Conservation (phyloP, 1,140 invertebrate genomes). For the Bombus confusus region DNA sequence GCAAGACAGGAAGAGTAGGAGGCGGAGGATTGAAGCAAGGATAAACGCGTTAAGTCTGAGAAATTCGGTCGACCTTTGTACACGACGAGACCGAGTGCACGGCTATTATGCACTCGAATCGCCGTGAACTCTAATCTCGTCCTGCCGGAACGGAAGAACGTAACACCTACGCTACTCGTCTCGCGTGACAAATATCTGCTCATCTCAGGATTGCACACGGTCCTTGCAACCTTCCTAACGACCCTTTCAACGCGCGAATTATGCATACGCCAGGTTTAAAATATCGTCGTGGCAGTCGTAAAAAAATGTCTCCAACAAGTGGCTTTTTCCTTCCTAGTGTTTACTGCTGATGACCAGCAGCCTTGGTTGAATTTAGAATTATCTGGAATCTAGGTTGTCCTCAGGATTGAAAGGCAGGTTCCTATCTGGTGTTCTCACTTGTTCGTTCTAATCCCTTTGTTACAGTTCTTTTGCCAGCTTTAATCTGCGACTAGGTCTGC, state of each 20-base stretch:
- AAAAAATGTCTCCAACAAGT: not conserved
- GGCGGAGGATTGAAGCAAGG: not conserved
- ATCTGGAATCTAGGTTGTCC: too few relatives aligned
- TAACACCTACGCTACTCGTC: slow-evolving; percentile 20
- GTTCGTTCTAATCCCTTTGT: too few relatives aligned
- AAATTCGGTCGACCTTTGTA: slow-evolving; percentile 45
- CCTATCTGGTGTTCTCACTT: too few relatives aligned
- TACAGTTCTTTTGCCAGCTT: too few relatives aligned
- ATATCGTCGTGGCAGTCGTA: not conserved
- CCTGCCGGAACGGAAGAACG: slow-evolving; percentile 18
- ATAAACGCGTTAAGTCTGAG: slow-evolving; percentile 29
- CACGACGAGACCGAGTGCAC: not conserved
- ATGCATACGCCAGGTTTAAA: not conserved
- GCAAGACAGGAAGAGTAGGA: not conserved
- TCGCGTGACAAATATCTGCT: slow-evolving; percentile 4
- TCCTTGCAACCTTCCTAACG: slow-evolving; percentile 18
- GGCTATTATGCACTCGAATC: slow-evolving; percentile 26
- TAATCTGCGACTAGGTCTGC: not conserved
- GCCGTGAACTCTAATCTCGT: slow-evolving; percentile 46
- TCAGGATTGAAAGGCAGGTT: not conserved
- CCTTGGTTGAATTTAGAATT: too few relatives aligned
- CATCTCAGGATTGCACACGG: slow-evolving; percentile 15
- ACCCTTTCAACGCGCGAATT: not conserved
- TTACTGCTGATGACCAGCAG: too few relatives aligned
- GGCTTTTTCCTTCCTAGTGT: too few relatives aligned